These are phyloP conservation scores for Propsilocerus akamusi DNA, from an alignment of 1,140 invertebrate genomes.

Conservation along the genomic window DNA sequence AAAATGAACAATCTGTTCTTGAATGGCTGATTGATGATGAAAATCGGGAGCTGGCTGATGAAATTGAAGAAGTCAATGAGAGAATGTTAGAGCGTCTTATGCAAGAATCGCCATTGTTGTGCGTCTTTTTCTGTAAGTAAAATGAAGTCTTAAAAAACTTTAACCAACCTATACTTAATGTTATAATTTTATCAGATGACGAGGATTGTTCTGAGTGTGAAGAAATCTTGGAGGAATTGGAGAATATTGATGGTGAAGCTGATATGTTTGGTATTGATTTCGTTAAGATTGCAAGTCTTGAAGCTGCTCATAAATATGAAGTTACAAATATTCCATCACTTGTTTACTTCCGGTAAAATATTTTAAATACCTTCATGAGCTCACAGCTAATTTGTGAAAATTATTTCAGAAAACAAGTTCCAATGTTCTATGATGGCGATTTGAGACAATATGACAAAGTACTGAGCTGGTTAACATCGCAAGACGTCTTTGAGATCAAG, in stretches of 20 bases:
- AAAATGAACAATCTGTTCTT: conserved; percentile 76
- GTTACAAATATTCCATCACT: conserved; percentile 68
- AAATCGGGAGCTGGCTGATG: conserved; percentile 80
- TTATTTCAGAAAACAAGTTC: conserved; percentile 45
- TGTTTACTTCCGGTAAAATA: conserved; percentile 57
- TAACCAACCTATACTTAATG: conserved; percentile 5
- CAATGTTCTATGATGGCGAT: conserved; percentile 82
- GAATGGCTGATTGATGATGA: conserved; percentile 91
- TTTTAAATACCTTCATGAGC: not conserved
- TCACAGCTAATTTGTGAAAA: not conserved
- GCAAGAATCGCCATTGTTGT: conserved; percentile 72
- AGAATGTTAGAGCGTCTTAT: conserved; percentile 77
- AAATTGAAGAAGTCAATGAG: conserved; percentile 83
- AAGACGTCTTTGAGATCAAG: conserved; percentile 89
- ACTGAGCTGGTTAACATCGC: conserved; percentile 75
- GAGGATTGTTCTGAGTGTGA: conserved; percentile 81
- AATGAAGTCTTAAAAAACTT: not conserved
- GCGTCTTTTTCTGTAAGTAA: conserved; percentile 81
- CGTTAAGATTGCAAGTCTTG: conserved; percentile 75
- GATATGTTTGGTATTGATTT: conserved; percentile 88
- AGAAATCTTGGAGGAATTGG: conserved; percentile 69
- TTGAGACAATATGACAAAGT: conserved; percentile 70
- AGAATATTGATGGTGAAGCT: conserved; percentile 86
- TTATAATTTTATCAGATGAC: conserved; percentile 41
- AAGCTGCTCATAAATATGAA: conserved; percentile 63